Evolutionary conservation across 2,888 invertebrate species (phyloP).

Genomic region (Cataglyphis livida): DNA sequence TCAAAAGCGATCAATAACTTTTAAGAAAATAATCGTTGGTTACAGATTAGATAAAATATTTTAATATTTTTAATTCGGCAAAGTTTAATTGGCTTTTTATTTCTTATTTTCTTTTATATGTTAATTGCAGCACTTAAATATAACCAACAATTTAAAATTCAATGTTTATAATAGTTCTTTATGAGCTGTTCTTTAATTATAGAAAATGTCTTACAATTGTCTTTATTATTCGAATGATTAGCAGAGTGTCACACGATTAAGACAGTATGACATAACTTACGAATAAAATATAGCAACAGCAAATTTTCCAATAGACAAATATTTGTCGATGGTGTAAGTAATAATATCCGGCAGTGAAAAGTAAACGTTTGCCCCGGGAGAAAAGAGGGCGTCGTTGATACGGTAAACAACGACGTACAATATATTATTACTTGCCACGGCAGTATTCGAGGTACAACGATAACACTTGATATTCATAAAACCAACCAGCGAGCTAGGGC

Average conservation of each 20-base stretch:
- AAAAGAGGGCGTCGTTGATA: slow-evolving; percentile 67
- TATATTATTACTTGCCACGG: slow-evolving; percentile 33
- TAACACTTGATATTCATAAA: slow-evolving; percentile 62
- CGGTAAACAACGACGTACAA: slow-evolving; percentile 62
- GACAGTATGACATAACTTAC: slow-evolving; percentile 48
- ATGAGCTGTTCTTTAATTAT: neutral
- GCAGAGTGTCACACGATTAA: slow-evolving; percentile 34
- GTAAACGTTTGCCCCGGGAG: slow-evolving; percentile 70
- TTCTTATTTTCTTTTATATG: neutral
- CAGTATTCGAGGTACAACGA: slow-evolving; percentile 56
- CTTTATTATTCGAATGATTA: neutral
- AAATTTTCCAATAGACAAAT: slow-evolving; percentile 71
- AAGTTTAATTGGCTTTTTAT: neutral
- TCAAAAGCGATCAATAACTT: neutral
- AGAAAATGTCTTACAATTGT: neutral
- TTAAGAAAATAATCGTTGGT: neutral
- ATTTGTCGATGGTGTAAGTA: slow-evolving; percentile 69
- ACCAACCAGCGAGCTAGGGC: slow-evolving; percentile 31
- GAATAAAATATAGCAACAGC: slow-evolving; percentile 29
- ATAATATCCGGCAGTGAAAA: slow-evolving; percentile 69
- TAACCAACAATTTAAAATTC: neutral
- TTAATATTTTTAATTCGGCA: neutral
- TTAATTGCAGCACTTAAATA: neutral
- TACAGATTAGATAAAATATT: neutral
- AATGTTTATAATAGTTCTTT: neutral